These are phyloP conservation scores for Morpho deidamia DNA, from an alignment of 2,888 invertebrate species.

Conservation along the genomic window DNA sequence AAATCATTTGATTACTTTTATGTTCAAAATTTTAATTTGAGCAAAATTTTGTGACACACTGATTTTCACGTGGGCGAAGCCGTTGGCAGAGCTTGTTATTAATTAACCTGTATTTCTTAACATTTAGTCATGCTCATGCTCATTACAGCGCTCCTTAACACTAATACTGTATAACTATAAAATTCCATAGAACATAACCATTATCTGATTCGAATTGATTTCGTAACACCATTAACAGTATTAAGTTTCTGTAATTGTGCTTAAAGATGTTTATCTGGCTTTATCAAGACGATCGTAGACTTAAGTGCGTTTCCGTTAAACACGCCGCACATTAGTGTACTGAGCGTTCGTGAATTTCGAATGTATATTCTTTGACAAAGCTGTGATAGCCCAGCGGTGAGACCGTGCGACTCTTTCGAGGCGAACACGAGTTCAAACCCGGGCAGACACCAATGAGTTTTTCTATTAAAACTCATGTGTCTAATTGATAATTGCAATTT, in stretches of 20 bases:
- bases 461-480: too few species aligned
- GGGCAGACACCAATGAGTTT: too few species aligned
- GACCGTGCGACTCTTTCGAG: too few species aligned
- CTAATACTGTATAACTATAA: conserved; percentile 5
- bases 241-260: conserved; percentile 13
- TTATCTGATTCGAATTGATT: conserved; percentile 9
- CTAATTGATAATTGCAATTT: too few species aligned
- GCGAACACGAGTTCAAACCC: too few species aligned
- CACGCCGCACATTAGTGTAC: neutral
- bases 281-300: conserved; percentile 12
- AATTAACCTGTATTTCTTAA: neutral
- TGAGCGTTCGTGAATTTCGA: neutral
- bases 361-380: too few species aligned
- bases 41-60: too few species aligned
- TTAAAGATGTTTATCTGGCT: conserved; percentile 19
- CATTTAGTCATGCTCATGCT: conserved; percentile 1
- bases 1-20: too few species aligned
- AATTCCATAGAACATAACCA: conserved; percentile 1
- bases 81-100: neutral
- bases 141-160: conserved; percentile 3
- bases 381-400: too few species aligned
- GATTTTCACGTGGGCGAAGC: too few species aligned
- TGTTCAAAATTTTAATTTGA: too few species aligned
- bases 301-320: neutral
- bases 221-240: conserved; percentile 7